A percentile compares a stretch with the other conserved stretches of the same genome.
Conservation (phyloP, 2,113 vertebrate species). For the Scytalopus superciliaris region DNA sequence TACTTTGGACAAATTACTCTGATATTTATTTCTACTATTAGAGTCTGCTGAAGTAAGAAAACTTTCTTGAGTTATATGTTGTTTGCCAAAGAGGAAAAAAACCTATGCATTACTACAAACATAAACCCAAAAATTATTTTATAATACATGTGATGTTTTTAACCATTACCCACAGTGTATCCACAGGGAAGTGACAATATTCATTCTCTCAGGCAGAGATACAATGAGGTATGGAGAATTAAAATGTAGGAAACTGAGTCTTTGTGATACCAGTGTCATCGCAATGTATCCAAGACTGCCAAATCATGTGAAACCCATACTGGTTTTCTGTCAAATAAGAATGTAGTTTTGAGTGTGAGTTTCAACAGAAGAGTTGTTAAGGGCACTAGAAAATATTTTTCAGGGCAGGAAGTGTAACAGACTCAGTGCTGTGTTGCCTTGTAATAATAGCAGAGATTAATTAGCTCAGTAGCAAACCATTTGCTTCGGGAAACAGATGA, state of each 20-base stretch:
- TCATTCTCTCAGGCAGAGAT: background rate
- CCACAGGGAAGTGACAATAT: background rate
- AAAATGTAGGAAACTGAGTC: background rate
- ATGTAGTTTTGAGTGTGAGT: background rate
- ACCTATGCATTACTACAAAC: background rate
- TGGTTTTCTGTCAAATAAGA: background rate
- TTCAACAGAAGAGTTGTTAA: background rate
- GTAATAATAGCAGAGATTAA: background rate
- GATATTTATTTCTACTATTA: background rate
- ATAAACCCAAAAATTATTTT: background rate
- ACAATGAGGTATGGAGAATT: background rate
- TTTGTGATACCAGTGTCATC: background rate
- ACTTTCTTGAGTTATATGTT: background rate
- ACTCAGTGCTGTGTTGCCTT: background rate
- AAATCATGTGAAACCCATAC: background rate
- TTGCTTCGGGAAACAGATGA: constrained; percentile 20
- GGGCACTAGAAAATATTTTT: background rate
- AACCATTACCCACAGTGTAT: background rate
- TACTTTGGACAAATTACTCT: background rate
- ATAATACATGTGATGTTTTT: background rate
- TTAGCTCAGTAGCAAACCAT: constrained; percentile 25
- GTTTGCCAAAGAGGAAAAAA: background rate
- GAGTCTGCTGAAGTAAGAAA: background rate
- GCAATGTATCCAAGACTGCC: background rate
- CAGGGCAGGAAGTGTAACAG: background rate